A percentile compares a stretch with the other conserved stretches of the same genome.
Conservation (phyloP, 1,140 invertebrate genomes). For the Brachionus paranguensis region DNA sequence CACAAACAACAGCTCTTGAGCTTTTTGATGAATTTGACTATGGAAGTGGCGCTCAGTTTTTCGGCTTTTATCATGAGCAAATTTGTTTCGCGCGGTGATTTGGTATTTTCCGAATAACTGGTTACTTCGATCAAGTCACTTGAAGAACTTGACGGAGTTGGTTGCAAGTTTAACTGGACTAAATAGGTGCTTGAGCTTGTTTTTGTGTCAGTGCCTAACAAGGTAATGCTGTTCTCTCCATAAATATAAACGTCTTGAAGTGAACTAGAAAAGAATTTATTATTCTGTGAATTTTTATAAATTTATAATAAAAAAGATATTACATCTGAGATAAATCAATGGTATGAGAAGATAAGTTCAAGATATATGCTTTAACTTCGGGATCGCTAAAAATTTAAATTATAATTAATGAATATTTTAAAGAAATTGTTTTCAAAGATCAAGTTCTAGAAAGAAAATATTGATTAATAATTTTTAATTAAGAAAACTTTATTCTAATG, state of each 20-base stretch:
- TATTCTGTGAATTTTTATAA: not conserved
- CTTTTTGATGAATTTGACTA: slow-evolving; percentile 31
- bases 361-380: slow-evolving; percentile 35
- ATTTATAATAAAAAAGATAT: not conserved
- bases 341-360: slow-evolving; percentile 28
- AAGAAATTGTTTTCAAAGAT: not conserved
- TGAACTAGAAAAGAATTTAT: not conserved
- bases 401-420: not conserved
- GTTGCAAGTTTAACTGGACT: not conserved
- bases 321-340: slow-evolving; percentile 37
- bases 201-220: slow-evolving; percentile 19
- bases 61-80: slow-evolving; percentile 33
- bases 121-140: slow-evolving; percentile 16
- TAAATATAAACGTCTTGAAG: slow-evolving; percentile 36
- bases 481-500: not conserved
- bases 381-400: slow-evolving; percentile 1
- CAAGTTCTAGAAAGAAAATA: not conserved
- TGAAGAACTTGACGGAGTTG: not conserved
- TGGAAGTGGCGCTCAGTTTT: not conserved
- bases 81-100: slow-evolving; percentile 25
- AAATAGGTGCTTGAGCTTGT: not conserved
- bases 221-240: slow-evolving; percentile 2
- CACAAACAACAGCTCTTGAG: slow-evolving; percentile 11
- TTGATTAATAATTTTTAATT: not conserved
- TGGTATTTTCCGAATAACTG: slow-evolving; percentile 1